phyloP scores from a whole-genome alignment of 2,888 invertebrate species.

The Rutpela maculata region DNA sequence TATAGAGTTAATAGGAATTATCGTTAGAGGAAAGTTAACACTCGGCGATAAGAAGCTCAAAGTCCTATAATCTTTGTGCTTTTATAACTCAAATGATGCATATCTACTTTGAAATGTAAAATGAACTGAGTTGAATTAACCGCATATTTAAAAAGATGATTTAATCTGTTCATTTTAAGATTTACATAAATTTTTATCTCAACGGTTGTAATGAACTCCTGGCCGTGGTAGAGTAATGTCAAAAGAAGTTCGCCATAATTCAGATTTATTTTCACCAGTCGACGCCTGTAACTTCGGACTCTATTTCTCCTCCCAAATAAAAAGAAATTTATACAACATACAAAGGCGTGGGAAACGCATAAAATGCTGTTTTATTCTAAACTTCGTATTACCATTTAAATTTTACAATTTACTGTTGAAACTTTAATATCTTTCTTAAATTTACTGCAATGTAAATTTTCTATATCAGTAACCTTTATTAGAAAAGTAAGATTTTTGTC shows the following conservation, averaged over 20 bases:
- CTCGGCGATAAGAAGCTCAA: background rate
- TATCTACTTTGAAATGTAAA: conserved; percentile 11
- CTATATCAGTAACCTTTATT: background rate
- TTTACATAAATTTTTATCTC: conserved; percentile 25
- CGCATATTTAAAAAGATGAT: conserved; percentile 23
- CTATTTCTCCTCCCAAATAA: background rate
- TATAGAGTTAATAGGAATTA: background rate
- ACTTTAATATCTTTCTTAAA: background rate
- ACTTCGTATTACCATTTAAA: background rate
- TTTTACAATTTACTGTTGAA: conserved; percentile 1
- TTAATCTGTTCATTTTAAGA: conserved; percentile 9
- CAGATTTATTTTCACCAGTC: conserved; percentile 7
- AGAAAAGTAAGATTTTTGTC: background rate
- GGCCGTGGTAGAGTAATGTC: background rate
- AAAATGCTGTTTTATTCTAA: background rate
- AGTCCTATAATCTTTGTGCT: background rate
- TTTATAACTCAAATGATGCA: conserved; percentile 16
- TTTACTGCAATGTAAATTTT: background rate
- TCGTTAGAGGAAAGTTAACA: background rate
- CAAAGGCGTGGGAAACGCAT: background rate
- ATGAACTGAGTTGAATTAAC: conserved; percentile 12
- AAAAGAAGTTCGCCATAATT: conserved; percentile 3
- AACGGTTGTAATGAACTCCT: conserved; percentile 5
- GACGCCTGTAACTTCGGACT: background rate
- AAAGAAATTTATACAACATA: conserved; percentile 4